Base-by-base conservation (phyloP, 2,113 vertebrate genomes). In the human region DNA sequence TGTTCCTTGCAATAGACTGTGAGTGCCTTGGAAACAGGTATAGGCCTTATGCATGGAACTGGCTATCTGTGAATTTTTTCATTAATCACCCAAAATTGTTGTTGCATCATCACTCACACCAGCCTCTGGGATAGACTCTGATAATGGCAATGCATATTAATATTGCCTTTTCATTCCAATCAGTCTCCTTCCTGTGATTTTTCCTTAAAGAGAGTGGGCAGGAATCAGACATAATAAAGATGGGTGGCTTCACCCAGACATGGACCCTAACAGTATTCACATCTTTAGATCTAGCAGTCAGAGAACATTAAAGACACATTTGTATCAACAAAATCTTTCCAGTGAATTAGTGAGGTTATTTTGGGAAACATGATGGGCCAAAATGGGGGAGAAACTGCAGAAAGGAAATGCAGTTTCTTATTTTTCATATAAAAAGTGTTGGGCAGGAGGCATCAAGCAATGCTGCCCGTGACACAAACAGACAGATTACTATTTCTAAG, bases 261-360 rank as follows among this genome's bases (percentile, higher is more conserved):
- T 68, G 48, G 57, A 93, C 50, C 55, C 12, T 52, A 93, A 89
- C 0, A 50, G 68, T 52, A 93, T 61, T 84, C 40, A 50, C 76
- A 85, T 76, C 70, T 96, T 93, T 91, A 96, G 83, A 92, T 94
- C 22, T 57, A 16, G n/a, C 84, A 89, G 43, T 93, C 83, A 93
- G 50, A 96, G 59, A 66, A 95, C 81, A 68, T 79, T 92, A 93
- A 96, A 94, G 76, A 85, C 92, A 82, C 85, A 90, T 94, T 93
- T 96, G 11, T 89, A 85, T 52, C 70, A 50, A 93, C 76, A 94
- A 85, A 96, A 92, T 92, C 75, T 96, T 96, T 79, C 83, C 93
- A 66, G 66, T 75, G 87, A 97, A 90, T 96, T 93, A 70, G 32
- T 89, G 92, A 94, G 20, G 80, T 90, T 96, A 97, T 97, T 96